Percentiles rank a stretch among this genome's conserved stretches.
phyloP scores from a whole-genome alignment of 1,140 invertebrate species.

The Probaryconus sp. region DNA sequence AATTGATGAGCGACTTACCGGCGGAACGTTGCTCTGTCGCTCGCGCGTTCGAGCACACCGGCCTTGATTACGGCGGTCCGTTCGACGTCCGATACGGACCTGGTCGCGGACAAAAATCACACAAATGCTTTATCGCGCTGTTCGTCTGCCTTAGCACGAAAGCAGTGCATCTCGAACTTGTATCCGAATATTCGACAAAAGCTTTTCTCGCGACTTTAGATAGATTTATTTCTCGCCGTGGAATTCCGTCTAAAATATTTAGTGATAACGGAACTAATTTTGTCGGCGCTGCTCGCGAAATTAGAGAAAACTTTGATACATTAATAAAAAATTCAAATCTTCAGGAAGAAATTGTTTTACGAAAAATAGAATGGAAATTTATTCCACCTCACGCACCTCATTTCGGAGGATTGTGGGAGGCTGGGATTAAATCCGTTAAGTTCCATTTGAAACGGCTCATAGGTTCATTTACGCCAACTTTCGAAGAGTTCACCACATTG shows the following conservation, averaged over 20 bases:
- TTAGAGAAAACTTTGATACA: too few species aligned
- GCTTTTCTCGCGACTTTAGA: constrained; percentile 58
- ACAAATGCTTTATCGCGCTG: constrained; percentile 58
- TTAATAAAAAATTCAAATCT: background rate
- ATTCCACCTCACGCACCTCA: too few species aligned
- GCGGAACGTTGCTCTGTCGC: too few species aligned
- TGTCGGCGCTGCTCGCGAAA: constrained; percentile 7
- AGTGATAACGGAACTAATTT: constrained; percentile 50
- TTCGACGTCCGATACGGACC: too few species aligned
- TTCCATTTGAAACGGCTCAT: too few species aligned
- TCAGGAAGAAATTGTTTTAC: background rate
- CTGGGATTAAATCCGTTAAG: too few species aligned
- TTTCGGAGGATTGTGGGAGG: too few species aligned
- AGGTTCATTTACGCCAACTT: too few species aligned
- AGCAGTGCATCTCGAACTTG: constrained; percentile 46
- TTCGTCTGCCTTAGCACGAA: constrained; percentile 59
- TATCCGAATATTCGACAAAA: constrained; percentile 56
- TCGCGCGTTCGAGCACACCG: too few species aligned
- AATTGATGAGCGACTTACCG: too few species aligned
- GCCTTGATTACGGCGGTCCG: too few species aligned
- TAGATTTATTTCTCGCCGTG: constrained; percentile 56
- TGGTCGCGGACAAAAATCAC: constrained; percentile 18
- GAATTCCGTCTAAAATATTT: constrained; percentile 10
- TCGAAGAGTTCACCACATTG: too few species aligned
- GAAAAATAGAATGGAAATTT: background rate